phyloP scores from a whole-genome alignment of 2,888 invertebrate genomes.

The Conomelus anceps region DNA sequence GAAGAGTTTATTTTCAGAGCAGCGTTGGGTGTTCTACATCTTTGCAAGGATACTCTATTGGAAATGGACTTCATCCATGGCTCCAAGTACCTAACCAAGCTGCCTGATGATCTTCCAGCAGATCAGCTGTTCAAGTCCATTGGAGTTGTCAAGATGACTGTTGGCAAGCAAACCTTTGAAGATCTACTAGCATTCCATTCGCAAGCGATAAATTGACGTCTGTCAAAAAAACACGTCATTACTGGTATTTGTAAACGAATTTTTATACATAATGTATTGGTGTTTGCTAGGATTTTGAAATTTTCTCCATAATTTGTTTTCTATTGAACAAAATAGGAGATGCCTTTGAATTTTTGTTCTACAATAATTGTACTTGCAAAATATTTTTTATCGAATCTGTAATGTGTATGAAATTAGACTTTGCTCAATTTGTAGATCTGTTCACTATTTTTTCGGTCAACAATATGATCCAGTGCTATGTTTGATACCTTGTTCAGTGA shows the following conservation, averaged over 20 bases:
- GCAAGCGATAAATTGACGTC: neutral
- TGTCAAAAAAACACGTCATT: neutral
- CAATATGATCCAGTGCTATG: neutral
- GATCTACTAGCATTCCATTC: slow-evolving; percentile 32
- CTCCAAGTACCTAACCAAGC: slow-evolving; percentile 78
- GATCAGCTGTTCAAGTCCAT: slow-evolving; percentile 73
- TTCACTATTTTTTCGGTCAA: neutral
- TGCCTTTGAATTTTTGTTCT: neutral
- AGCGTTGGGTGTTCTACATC: slow-evolving; percentile 73
- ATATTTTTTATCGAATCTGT: neutral
- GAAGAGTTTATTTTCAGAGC: slow-evolving; percentile 81
- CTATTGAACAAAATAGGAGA: neutral
- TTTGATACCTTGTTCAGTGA: neutral
- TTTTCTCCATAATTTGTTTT: neutral
- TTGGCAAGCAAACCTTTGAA: slow-evolving; percentile 54
- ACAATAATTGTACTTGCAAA: neutral
- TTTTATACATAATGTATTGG: neutral
- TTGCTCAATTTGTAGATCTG: neutral
- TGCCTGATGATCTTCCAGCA: slow-evolving; percentile 71
- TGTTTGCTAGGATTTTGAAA: neutral
- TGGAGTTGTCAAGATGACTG: slow-evolving; percentile 50
- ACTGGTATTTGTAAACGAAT: neutral
- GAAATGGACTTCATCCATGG: slow-evolving; percentile 80
- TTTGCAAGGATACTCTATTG: slow-evolving; percentile 69
- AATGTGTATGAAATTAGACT: neutral